phyloP scores from a whole-genome alignment of 2,113 vertebrate genomes.

The Rhipidura dahli region DNA sequence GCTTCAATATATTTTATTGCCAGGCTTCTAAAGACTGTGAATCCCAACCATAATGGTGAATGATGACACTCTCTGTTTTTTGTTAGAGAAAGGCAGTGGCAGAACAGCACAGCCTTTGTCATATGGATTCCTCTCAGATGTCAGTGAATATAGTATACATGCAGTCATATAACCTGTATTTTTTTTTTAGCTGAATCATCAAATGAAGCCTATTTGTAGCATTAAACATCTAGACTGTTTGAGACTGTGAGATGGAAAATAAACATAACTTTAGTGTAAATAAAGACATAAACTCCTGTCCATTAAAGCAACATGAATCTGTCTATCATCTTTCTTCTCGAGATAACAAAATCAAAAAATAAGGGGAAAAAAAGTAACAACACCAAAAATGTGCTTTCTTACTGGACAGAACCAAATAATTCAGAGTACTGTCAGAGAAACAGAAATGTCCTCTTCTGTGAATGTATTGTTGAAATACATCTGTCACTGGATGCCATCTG shows the following conservation, averaged over 20 bases:
- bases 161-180: not conserved
- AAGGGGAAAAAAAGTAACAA: accelerated
- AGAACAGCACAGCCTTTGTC: not conserved
- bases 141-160: not conserved
- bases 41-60: not conserved
- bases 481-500: slow-evolving; percentile 8
- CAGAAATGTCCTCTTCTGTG: not conserved
- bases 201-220: not conserved
- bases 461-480: not conserved
- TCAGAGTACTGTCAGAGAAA: not conserved
- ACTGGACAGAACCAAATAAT: not conserved
- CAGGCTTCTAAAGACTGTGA: not conserved
- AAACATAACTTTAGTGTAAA: not conserved
- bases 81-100: not conserved
- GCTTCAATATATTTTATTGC: not conserved
- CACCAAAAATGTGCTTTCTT: not conserved
- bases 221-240: not conserved
- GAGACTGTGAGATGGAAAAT: not conserved
- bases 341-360: not conserved
- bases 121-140: not conserved
- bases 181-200: not conserved
- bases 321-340: not conserved
- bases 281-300: not conserved
- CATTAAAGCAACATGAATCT: not conserved
- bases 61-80: not conserved